Conservation (phyloP, 2,113 vertebrate genomes). For the Catharus bicknelli region DNA sequence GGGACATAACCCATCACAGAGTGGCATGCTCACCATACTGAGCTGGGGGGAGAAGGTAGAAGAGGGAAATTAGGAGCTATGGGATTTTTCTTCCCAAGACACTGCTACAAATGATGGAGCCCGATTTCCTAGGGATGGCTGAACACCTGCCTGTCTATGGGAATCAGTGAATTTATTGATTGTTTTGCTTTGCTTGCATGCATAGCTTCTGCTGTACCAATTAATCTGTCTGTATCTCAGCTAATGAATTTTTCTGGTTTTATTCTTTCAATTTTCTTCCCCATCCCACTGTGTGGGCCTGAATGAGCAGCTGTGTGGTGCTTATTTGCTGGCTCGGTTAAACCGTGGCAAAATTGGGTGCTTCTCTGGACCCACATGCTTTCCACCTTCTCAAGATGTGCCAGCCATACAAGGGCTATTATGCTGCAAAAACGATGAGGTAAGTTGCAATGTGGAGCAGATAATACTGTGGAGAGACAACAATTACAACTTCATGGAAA, state of each 20-base stretch:
- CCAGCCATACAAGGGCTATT: not conserved
- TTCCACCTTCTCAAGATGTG: not conserved
- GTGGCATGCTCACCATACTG: too few species aligned
- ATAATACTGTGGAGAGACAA: not conserved
- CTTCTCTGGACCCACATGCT: not conserved
- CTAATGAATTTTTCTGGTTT: fast-evolving
- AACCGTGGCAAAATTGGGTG: not conserved
- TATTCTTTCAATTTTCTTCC: not conserved
- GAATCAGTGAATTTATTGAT: not conserved
- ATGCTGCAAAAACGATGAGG: not conserved
- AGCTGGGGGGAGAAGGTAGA: not conserved
- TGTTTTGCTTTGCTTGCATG: not conserved
- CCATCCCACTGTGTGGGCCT: fast-evolving
- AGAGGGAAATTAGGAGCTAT: not conserved
- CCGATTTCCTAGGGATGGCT: not conserved
- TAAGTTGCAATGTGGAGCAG: not conserved
- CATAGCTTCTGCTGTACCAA: not conserved
- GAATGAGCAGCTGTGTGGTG: not conserved
- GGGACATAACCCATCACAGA: fast-evolving
- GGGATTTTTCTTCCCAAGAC: not conserved
- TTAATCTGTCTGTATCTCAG: not conserved
- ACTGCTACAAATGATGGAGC: not conserved
- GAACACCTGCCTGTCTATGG: not conserved
- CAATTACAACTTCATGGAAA: not conserved
- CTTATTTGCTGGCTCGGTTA: not conserved